These are phyloP conservation scores for Zaprionus gabonicus DNA, from an alignment of 1,140 invertebrate species.

Conservation along the genomic window DNA sequence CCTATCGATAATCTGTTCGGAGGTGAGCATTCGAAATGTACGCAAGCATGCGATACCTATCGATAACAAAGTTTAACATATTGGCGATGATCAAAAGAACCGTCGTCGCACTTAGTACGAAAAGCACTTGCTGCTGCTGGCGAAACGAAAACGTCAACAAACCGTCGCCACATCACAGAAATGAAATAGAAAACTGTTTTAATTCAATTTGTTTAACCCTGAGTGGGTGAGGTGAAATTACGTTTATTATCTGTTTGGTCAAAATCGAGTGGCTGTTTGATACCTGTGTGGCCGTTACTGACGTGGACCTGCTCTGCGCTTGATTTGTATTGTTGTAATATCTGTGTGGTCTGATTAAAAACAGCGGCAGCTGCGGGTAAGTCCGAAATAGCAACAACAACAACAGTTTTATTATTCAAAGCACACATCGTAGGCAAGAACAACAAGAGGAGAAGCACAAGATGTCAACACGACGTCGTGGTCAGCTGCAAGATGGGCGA, in stretches of 20 bases:
- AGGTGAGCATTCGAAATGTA: background rate
- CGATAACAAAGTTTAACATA: conserved; percentile 20
- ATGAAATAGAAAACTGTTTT: conserved; percentile 15
- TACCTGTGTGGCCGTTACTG: conserved; percentile 30
- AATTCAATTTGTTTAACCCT: background rate
- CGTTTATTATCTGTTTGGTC: background rate
- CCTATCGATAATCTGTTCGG: conserved; percentile 2
- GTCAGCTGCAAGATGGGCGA: background rate
- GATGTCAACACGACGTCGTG: conserved; percentile 50
- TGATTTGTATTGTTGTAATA: conserved; percentile 21
- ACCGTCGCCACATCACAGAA: conserved; percentile 36
- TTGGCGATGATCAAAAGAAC: conserved; percentile 13
- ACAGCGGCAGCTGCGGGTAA: conserved; percentile 23
- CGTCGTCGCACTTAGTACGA: conserved; percentile 22
- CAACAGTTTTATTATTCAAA: background rate
- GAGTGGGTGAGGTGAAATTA: background rate
- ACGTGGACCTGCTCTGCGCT: conserved; percentile 38
- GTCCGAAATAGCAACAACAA: background rate
- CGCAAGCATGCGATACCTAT: conserved; percentile 15
- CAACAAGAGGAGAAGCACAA: background rate
- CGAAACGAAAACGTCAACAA: conserved; percentile 49
- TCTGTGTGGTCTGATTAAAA: conserved; percentile 23
- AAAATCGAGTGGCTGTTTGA: background rate
- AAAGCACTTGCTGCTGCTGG: conserved; percentile 29
- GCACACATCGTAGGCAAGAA: conserved; percentile 16